phyloP scores from a whole-genome alignment of 1,140 invertebrate genomes.

The Triops longicaudatus region DNA sequence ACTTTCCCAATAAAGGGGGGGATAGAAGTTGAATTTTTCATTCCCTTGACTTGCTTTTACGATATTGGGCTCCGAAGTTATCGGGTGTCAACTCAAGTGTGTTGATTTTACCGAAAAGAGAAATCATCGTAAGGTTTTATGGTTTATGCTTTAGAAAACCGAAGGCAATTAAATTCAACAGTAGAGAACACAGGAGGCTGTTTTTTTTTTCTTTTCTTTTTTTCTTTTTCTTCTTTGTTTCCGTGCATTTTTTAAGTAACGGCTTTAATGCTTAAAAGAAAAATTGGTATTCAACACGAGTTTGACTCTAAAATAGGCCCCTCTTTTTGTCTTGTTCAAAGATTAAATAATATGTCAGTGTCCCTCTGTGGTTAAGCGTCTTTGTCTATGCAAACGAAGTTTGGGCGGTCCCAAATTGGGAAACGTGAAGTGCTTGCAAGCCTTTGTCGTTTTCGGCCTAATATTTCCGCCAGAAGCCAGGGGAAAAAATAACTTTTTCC shows the following conservation, averaged over 20 bases:
- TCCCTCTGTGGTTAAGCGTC: conserved; percentile 10
- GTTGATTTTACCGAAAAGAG: not conserved
- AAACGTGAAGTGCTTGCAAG: conserved; percentile 7
- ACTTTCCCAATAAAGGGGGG: not conserved
- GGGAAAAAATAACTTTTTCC: not conserved
- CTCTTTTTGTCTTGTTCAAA: not conserved
- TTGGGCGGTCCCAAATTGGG: conserved; percentile 8
- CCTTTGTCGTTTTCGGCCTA: not conserved
- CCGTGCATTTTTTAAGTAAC: not conserved
- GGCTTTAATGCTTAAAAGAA: not conserved
- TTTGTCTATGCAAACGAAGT: conserved; percentile 12
- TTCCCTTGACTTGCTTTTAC: no score
- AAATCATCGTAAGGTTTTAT: not conserved
- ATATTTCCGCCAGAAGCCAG: not conserved
- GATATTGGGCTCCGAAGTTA: no score
- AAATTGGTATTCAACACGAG: not conserved
- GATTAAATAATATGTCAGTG: conserved; percentile 12
- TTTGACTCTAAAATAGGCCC: not conserved
- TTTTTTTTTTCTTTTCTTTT: no score
- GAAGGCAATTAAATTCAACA: not conserved
- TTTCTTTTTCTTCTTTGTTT: no score
- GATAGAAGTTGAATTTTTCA: no score
- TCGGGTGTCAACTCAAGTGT: no score
- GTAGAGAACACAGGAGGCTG: no score
- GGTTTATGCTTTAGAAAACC: not conserved